A percentile compares a stretch with the other conserved stretches of the same genome.
phyloP scores from a whole-genome alignment of 2,888 invertebrate genomes.

The Zygaena filipendulae region DNA sequence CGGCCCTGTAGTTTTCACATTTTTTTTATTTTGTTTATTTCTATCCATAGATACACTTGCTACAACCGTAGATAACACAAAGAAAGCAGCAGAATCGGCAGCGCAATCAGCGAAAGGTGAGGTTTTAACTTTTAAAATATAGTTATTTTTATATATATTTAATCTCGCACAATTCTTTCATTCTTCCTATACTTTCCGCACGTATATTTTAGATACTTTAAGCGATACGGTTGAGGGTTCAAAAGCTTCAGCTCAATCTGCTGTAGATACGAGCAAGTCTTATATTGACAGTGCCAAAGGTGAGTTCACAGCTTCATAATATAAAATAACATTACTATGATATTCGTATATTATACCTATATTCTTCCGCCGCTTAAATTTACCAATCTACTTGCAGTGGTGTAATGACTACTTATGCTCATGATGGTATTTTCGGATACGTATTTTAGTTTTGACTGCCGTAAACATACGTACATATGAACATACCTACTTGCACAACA shows the following conservation, averaged over 20 bases:
- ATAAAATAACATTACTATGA: too few species aligned
- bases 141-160: background rate
- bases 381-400: too few species aligned
- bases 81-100: slow-evolving; percentile 57
- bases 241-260: slow-evolving; percentile 28
- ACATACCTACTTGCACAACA: too few species aligned
- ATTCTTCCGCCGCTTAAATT: too few species aligned
- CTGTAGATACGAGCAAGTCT: slow-evolving; percentile 32
- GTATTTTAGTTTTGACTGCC: too few species aligned
- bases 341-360: too few species aligned
- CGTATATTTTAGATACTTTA: slow-evolving; percentile 33
- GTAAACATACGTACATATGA: too few species aligned
- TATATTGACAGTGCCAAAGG: slow-evolving; percentile 34
- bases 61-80: slow-evolving; percentile 50
- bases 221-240: slow-evolving; percentile 33
- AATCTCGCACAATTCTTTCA: too few species aligned
- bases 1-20: too few species aligned
- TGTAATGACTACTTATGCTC: too few species aligned
- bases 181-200: slow-evolving; percentile 13
- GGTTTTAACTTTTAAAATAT: slow-evolving; percentile 9
- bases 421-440: too few species aligned
- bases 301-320: too few species aligned
- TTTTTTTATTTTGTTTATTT: slow-evolving; percentile 16
- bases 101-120: slow-evolving; percentile 51
- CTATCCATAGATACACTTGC: slow-evolving; percentile 43